Percentiles rank a stretch among this genome's conserved stretches.
phyloP scores from a whole-genome alignment of 1,140 invertebrate species.

The Colletes latitarsis region DNA sequence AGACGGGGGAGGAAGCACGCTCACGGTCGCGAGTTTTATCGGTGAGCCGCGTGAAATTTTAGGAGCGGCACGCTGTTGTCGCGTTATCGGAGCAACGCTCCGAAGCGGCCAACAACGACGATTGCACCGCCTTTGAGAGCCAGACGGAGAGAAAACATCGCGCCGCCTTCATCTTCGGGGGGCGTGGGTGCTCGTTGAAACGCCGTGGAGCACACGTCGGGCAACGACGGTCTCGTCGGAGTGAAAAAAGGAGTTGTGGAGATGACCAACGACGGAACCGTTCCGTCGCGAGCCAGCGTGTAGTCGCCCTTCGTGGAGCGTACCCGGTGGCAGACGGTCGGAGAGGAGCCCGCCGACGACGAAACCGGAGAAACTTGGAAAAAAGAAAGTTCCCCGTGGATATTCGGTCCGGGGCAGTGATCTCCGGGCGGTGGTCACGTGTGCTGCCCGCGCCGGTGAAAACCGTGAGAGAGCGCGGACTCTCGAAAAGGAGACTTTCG shows the following conservation, averaged over 20 bases:
- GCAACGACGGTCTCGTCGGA: background rate
- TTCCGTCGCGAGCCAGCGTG: conserved; percentile 1
- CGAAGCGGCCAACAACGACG: background rate
- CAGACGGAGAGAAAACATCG: conserved; percentile 41
- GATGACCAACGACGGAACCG: background rate
- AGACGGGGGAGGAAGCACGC: conserved; percentile 25
- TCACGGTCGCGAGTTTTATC: conserved; percentile 20
- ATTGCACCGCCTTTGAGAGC: conserved; percentile 27
- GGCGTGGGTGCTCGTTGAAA: conserved; percentile 55
- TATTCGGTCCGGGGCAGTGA: conserved; percentile 31
- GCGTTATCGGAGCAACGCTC: conserved; percentile 36
- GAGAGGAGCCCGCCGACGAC: no score
- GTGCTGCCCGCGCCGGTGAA: conserved; percentile 34
- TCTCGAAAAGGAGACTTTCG: conserved; percentile 35
- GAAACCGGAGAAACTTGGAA: conserved; percentile 42
- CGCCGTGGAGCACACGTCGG: background rate
- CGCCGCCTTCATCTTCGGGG: conserved; percentile 41
- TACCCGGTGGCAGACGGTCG: no score
- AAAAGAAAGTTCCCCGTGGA: conserved; percentile 48
- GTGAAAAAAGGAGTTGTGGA: background rate
- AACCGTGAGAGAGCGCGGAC: conserved; percentile 28
- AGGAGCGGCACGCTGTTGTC: conserved; percentile 41
- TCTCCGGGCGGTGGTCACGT: conserved; percentile 47
- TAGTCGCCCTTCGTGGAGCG: background rate
- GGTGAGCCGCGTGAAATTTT: conserved; percentile 12